Base-by-base conservation (phyloP, 1,140 invertebrate species). In the Apolygus lucorum region DNA sequence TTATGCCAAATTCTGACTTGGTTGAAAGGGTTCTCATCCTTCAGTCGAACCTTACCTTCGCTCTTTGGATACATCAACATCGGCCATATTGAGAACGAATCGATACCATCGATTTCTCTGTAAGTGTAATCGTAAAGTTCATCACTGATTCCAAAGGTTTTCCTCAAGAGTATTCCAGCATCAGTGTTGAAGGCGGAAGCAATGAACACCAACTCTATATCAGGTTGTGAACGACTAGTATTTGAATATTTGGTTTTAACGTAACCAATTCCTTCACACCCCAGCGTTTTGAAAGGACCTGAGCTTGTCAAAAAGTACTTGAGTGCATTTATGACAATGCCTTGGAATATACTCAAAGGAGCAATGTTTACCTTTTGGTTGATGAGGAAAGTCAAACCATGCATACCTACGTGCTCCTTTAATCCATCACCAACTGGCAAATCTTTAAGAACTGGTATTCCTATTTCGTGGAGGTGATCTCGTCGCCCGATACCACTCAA, bases 171-270 rank as follows among this genome's bases (percentile, higher is more conserved):
- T 71, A 90, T 85, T n/a, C 88, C 85, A 25, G 83, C 76, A 75
- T 92, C 90, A 0, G 88, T 87, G 54, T 85, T 86, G 1, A 91
- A 75, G 0, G 86, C 86, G 0, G 89, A 88, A 4, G 86, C 83
- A 0, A 88, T 86, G 75, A 92, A 81, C 4, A 92, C 87, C 0
- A 93, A 77, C 76, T 93, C 90, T 67, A 93, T 86, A 73, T 94
- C 90, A 0, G 90, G 88, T 72, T 84, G 81, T 68, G 80, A 78
- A 28, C 79, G 78, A 0, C 70, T 72, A 14, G 70, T 67, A 11
- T 73, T 70, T 2, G 79, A 79, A 28, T 82, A 83, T 63, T 83
- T 83, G 0, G 84, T 82, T 24, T 75, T 78, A 0, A 81, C 68
- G 76, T 78, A 87, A 71, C 78, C 80, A 0, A 77, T 74, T 1